These are phyloP conservation scores for Halichoerus grypus DNA, from an alignment of 2,113 vertebrate species.

Conservation along the genomic window DNA sequence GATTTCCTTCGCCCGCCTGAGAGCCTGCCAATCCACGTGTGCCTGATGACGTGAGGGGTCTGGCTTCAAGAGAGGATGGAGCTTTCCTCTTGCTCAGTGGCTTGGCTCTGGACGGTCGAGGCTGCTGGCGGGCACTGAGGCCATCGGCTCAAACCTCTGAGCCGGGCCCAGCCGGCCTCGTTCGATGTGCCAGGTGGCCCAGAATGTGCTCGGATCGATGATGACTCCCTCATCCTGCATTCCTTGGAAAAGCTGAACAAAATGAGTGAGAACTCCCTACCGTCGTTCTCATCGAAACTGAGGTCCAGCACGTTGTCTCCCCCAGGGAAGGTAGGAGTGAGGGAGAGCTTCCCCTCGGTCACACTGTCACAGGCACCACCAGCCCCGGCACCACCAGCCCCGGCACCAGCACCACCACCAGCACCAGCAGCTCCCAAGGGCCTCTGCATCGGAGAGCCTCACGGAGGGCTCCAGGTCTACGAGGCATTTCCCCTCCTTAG, in stretches of 20 bases:
- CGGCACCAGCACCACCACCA: too few relatives aligned
- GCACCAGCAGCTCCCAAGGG: not conserved
- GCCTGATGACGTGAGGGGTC: accelerated
- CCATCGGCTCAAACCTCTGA: accelerated
- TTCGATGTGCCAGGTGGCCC: accelerated
- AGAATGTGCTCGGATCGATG: not conserved
- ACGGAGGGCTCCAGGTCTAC: too few relatives aligned
- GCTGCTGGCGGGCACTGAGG: accelerated
- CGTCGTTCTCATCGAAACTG: not conserved
- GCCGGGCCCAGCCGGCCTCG: accelerated
- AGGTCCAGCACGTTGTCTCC: not conserved
- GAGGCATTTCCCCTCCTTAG: too few relatives aligned
- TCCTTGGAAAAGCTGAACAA: conserved; percentile 57
- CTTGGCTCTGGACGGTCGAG: accelerated
- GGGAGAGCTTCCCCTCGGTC: too few relatives aligned
- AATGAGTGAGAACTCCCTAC: not conserved
- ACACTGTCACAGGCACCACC: accelerated
- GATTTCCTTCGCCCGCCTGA: accelerated
- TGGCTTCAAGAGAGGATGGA: accelerated
- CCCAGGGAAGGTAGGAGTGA: too few relatives aligned
- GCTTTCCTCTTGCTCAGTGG: too few relatives aligned
- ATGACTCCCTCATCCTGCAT: not conserved
- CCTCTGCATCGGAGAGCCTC: accelerated
- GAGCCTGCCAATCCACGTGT: accelerated
- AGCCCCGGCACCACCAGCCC: accelerated